A percentile compares a stretch with the other conserved stretches of the same genome.
These are phyloP conservation scores for Parochlus steinenii DNA, from an alignment of 2,888 invertebrate genomes.

Conservation along the genomic window DNA sequence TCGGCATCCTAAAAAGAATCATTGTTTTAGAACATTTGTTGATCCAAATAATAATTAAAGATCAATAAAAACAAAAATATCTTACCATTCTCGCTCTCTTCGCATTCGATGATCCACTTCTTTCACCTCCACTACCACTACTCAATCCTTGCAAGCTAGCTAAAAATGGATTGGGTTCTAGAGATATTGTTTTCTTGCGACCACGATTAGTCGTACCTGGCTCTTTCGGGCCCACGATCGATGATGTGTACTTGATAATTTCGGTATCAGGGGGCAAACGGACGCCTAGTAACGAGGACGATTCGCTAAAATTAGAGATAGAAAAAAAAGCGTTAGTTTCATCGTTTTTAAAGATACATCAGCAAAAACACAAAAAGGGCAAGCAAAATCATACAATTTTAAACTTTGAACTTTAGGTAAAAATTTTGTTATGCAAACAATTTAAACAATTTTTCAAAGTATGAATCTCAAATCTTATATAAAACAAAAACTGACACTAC, in stretches of 20 bases:
- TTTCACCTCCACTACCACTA: conserved; percentile 3
- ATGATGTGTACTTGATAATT: conserved; percentile 79
- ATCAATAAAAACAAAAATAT: conserved; percentile 1
- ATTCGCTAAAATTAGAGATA: conserved; percentile 43
- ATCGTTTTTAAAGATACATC: too few relatives aligned
- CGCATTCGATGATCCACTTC: conserved; percentile 13
- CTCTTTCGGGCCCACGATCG: conserved; percentile 70
- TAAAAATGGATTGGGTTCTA: conserved; percentile 46
- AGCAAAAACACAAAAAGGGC: too few relatives aligned
- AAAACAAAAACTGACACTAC: too few relatives aligned
- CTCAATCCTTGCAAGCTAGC: conserved; percentile 34
- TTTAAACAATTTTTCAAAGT: neutral
- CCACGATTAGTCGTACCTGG: conserved; percentile 72
- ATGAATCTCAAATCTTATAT: neutral
- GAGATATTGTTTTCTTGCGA: conserved; percentile 73
- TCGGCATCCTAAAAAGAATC: too few relatives aligned
- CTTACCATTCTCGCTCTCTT: conserved; percentile 34
- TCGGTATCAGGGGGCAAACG: conserved; percentile 76
- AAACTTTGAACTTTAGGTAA: too few relatives aligned
- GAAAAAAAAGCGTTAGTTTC: too few relatives aligned
- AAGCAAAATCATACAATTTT: too few relatives aligned
- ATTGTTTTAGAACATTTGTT: conserved; percentile 1
- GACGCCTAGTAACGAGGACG: conserved; percentile 66
- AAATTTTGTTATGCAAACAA: conserved; percentile 2
- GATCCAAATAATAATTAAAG: conserved; percentile 1